Evolutionary conservation across 1,140 invertebrate genomes (phyloP).

Genomic region (Calycopis cecrops): DNA sequence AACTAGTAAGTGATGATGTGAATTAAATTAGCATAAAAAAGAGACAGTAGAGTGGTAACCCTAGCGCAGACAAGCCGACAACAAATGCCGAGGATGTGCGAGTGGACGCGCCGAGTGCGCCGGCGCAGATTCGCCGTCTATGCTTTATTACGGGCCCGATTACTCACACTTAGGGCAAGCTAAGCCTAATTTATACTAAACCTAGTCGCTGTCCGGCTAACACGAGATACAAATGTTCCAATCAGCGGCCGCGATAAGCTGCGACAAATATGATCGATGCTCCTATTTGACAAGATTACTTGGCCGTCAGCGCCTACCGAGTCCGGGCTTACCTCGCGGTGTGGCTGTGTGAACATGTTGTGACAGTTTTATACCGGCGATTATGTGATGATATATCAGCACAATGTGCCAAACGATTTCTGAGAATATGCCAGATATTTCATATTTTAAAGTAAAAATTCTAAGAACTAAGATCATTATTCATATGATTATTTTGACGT

Average conservation of each 20-base stretch:
- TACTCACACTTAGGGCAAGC: constrained; percentile 40
- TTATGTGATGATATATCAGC: constrained; percentile 1
- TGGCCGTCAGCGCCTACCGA: not conserved
- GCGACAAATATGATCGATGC: constrained; percentile 28
- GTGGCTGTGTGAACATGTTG: constrained; percentile 1
- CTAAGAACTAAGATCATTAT: no score
- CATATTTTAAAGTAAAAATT: no score
- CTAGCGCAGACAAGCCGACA: constrained; percentile 50
- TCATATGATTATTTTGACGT: no score
- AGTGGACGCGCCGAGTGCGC: constrained; percentile 37
- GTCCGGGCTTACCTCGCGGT: not conserved
- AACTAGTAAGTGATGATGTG: not conserved
- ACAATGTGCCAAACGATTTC: constrained; percentile 9
- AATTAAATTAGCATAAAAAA: not conserved
- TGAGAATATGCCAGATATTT: not conserved
- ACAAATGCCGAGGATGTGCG: constrained; percentile 57
- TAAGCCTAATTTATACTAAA: constrained; percentile 34
- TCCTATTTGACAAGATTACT: constrained; percentile 24
- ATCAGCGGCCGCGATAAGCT: constrained; percentile 21
- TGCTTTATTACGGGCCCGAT: constrained; percentile 43
- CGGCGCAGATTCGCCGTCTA: constrained; percentile 48
- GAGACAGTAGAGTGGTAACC: not conserved
- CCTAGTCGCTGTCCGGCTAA: constrained; percentile 28
- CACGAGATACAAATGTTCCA: constrained; percentile 32
- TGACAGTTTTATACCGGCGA: constrained; percentile 9